These are phyloP conservation scores for Sylvia atricapilla DNA, from an alignment of 2,113 vertebrate species.

Conservation along the genomic window DNA sequence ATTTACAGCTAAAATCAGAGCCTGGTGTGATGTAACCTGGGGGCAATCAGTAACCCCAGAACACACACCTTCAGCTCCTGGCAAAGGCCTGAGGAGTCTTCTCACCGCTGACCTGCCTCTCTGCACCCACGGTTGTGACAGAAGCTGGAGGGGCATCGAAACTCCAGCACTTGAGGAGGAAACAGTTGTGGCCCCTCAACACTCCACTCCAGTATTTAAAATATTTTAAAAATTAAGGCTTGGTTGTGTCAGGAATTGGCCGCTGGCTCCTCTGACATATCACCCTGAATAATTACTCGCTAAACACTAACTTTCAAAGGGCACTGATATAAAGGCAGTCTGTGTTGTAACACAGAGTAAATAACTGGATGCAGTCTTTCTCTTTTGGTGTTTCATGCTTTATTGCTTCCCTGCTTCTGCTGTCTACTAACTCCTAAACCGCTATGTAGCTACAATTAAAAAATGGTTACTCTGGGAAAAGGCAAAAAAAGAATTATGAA, in stretches of 20 bases:
- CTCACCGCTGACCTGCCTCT: not conserved
- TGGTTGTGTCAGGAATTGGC: not conserved
- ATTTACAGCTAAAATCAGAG: not conserved
- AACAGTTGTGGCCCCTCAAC: not conserved
- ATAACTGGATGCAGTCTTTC: not conserved
- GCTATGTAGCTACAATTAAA: not conserved
- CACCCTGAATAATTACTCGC: not conserved
- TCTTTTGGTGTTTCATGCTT: not conserved
- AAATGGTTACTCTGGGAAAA: not conserved
- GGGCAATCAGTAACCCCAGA: not conserved
- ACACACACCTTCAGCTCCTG: not conserved
- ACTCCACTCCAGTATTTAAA: slow-evolving; percentile 23
- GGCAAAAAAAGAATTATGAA: not conserved
- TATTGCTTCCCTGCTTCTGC: not conserved
- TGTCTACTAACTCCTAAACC: not conserved
- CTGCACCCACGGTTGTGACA: fast-evolving
- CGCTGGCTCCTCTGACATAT: not conserved
- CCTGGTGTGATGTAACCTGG: not conserved
- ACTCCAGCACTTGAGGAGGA: not conserved
- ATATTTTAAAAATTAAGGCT: slow-evolving; percentile 55
- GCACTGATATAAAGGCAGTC: not conserved
- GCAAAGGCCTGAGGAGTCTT: not conserved
- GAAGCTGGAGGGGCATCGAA: not conserved
- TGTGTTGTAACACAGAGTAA: not conserved
- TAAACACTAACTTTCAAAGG: not conserved